Conservation (phyloP, 1,140 invertebrate genomes). For the Apis mellifera region DNA sequence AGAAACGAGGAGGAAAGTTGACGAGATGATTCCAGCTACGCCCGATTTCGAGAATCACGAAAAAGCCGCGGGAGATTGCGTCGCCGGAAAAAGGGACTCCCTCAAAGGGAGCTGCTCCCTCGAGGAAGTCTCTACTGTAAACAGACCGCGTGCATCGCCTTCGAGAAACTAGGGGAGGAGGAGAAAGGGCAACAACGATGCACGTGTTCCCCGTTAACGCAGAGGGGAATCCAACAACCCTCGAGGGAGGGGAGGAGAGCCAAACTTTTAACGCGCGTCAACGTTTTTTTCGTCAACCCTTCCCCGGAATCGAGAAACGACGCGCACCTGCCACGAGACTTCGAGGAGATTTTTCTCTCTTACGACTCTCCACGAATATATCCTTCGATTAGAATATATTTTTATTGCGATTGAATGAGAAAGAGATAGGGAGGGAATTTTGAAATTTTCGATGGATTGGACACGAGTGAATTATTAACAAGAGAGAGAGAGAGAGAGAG, state of each 20-base stretch:
- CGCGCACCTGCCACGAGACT: constrained; percentile 28
- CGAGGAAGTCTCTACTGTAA: constrained; percentile 60
- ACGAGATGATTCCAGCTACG: constrained; percentile 14
- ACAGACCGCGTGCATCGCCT: constrained; percentile 33
- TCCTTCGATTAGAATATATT: no score
- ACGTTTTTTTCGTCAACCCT: constrained; percentile 48
- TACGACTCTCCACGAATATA: neutral
- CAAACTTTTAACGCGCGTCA: no score
- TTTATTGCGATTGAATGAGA: no score
- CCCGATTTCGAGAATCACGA: constrained; percentile 39
- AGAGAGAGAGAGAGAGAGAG: no score
- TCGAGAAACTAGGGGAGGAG: constrained; percentile 25
- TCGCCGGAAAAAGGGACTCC: constrained; percentile 47
- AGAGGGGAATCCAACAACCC: constrained; percentile 45
- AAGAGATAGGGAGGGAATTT: no score
- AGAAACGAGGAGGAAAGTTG: no score
- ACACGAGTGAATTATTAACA: no score
- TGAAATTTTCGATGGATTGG: no score
- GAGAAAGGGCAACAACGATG: constrained; percentile 8
- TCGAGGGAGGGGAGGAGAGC: no score
- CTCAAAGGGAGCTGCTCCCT: constrained; percentile 26
- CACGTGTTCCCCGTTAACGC: constrained; percentile 60
- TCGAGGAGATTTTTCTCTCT: neutral
- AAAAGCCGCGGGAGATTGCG: constrained; percentile 31
- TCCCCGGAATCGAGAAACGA: neutral